Base-by-base conservation (phyloP, 1,140 invertebrate species). In the Drosophila melanogaster region DNA sequence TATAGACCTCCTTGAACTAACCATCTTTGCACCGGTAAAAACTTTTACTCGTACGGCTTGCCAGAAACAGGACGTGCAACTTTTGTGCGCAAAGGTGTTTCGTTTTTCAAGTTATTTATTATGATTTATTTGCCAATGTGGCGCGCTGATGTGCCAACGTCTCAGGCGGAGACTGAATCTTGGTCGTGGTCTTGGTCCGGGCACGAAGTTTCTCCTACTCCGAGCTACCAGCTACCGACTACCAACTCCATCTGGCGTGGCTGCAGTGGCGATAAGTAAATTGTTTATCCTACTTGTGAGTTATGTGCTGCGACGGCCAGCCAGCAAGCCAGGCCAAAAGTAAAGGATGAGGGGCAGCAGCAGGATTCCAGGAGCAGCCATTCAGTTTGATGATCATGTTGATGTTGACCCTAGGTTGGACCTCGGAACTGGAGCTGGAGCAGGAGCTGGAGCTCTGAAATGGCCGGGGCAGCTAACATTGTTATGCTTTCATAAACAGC, bases 121-220 rank as follows among this genome's bases (percentile, higher is more conserved):
- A 89, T 89, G 85, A 89, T 89, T 89, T 89, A 89, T 89, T 89
- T 89, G 85, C 85, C 83, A 90, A 90, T 90, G 85, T 90, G 81
- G 80, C 59, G 59, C 81, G 67, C 75, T 85, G 79, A 83, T 84
- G 80, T 84, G 75, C 79, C 84, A 77, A 56, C 78, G 69, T 81
- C 83, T 81, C 44, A 60, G 71, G 49, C 65, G 43, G 66, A 65
- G 37, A 56, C 41, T 50, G 71, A 64, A 54, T 51, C 59, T 49
- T 70, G 49, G 47, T 26, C 44, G 6, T 44, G 37, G 14, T 38
- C 19, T n/a, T 14, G 19, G 24, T 17, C 17, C 37, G 30, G 58
- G 43, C 38, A 49, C 33, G 58, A 43, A 50, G 64, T 37, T 44
- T 40, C 50, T 65, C 61, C 43, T 24, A 49, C 6, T 43, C 22